Conservation (phyloP, 1,140 invertebrate genomes). For the Meloidogyne hapla region DNA sequence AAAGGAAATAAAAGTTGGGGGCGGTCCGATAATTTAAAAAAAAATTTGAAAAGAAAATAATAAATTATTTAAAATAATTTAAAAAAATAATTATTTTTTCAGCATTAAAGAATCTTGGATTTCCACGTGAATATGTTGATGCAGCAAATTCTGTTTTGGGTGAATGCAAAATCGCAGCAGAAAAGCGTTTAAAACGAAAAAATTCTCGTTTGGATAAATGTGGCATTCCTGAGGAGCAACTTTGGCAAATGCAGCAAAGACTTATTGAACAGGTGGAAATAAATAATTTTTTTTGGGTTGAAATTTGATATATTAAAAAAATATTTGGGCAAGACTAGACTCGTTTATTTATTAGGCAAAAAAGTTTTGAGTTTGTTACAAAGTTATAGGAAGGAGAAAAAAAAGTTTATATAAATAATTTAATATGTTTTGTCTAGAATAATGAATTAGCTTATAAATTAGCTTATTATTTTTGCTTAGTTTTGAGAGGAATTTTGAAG, state of each 20-base stretch:
- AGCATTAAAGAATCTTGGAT: conserved; percentile 57
- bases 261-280: conserved; percentile 56
- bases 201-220: conserved; percentile 64
- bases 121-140: conserved; percentile 54
- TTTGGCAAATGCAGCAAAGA: conserved; percentile 59
- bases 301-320: neutral
- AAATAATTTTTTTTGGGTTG: neutral
- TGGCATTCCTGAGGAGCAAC: conserved; percentile 63
- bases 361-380: neutral
- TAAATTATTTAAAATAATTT: neutral
- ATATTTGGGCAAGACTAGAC: neutral
- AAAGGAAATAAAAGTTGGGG: neutral
- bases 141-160: conserved; percentile 60
- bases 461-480: no score
- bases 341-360: neutral
- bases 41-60: neutral
- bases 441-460: neutral
- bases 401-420: neutral
- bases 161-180: conserved; percentile 62
- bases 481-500: neutral
- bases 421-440: neutral
- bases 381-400: neutral
- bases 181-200: conserved; percentile 63
- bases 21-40: neutral
- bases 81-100: conserved; percentile 30